Evolutionary conservation across 1,140 invertebrate species (phyloP), one percentile per base, ranked within the genome.

Genomic region (Zaprionus camerounensis): DNA sequence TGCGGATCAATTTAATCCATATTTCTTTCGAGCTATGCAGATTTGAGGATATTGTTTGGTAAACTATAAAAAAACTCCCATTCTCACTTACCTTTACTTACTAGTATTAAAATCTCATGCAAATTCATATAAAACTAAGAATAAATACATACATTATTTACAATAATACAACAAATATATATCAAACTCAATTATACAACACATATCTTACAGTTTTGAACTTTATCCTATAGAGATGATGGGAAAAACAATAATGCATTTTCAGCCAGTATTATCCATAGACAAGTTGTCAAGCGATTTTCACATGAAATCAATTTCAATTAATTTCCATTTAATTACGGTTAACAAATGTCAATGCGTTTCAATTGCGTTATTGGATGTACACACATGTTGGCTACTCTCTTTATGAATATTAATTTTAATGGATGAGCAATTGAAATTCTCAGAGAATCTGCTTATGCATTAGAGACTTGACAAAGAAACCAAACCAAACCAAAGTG

Each of bases 241-340:
- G 46, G 9, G 20, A 4, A 22, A 11, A 49, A 49, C 12, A 1
- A 51, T 13, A 4, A 24, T 12, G 15, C 15, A 41, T 41, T 41
- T 5, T 15, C 38, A 41, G 15, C 38, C 15, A 13, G 15, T 15
- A 41, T 49, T 49, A 12, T 49, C 11, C 20, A 12, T 22, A 1
- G 46, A 22, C 46, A 51, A 51, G 46, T 13, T 22, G 46, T 12
- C 46, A 51, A 20, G 20, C 11, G 46, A 49, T 22, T 24, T 51
- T 24, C 46, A 3, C 46, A 51, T 15, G 6, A 41, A 53, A 68
- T 34, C 31, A 53, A 11, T 20, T 62, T 26, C 59, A 53, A 62
- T 69, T 51, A 69, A 69, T 61, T 36, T 28, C 11, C 41, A 62
- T 51, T 69, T 69, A 51, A 69, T 51, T 61, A 38, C 46, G 20